Conservation (phyloP, 1,140 invertebrate species). For the Zeugodacus cucurbitae region DNA sequence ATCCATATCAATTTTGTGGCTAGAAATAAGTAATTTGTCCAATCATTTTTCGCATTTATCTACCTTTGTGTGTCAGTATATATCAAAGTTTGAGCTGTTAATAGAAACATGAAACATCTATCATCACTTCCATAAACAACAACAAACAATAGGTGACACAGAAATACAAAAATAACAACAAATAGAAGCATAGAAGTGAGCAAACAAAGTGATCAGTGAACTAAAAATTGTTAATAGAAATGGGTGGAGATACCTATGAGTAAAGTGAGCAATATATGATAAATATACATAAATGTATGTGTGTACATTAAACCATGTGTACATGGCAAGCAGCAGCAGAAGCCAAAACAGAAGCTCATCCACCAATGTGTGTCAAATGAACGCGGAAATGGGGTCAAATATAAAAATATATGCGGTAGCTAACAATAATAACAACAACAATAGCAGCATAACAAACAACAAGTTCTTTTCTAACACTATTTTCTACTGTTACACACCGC, state of each 20-base stretch:
- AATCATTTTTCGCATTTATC: too few species aligned
- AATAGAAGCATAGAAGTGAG: background rate
- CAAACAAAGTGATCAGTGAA: background rate
- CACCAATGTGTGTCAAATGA: conserved; percentile 12
- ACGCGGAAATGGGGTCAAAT: conserved; percentile 16
- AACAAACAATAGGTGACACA: background rate
- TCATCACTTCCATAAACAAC: background rate
- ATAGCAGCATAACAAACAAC: background rate
- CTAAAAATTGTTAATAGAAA: conserved; percentile 17
- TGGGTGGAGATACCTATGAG: background rate
- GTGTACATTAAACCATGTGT: background rate
- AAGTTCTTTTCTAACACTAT: background rate
- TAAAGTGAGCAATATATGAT: background rate
- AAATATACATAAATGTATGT: background rate
- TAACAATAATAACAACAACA: background rate
- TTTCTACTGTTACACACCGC: background rate
- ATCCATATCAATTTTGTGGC: too few species aligned
- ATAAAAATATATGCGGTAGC: background rate
- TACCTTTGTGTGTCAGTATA: too few species aligned
- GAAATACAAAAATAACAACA: background rate
- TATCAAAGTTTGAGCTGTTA: background rate
- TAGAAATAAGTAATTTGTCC: too few species aligned
- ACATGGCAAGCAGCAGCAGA: background rate
- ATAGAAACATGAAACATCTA: background rate
- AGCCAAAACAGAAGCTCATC: background rate